phyloP scores from a whole-genome alignment of 2,113 vertebrate genomes.

The Oncorhynchus tshawytscha region DNA sequence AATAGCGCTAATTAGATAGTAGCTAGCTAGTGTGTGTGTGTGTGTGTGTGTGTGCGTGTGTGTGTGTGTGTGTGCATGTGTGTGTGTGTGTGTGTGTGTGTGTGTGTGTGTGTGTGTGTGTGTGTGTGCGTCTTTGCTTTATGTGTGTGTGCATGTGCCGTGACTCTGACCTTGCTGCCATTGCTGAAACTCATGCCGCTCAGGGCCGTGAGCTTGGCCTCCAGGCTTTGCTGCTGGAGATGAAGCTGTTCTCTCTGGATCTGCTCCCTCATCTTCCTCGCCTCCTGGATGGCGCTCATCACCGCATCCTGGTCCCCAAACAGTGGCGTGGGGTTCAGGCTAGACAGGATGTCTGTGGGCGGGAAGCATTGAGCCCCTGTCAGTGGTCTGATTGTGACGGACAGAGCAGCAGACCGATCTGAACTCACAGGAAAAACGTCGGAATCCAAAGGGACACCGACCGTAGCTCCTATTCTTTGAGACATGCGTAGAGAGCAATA shows the following conservation, averaged over 20 bases:
- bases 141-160: no score
- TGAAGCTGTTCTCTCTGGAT: constrained; percentile 86
- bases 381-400: no score
- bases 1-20: background rate
- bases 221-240: constrained; percentile 84
- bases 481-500: no score
- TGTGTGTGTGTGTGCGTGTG: no score
- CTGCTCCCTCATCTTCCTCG: constrained; percentile 96
- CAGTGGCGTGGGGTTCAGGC: constrained; percentile 94
- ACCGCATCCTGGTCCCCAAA: constrained; percentile 99
- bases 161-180: constrained; percentile 87
- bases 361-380: constrained; percentile 6
- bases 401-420: no score
- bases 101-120: no score
- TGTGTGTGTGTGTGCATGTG: no score
- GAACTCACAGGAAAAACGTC: background rate
- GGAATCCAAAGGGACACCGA: no score
- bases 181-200: constrained; percentile 90
- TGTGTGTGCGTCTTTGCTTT: no score
- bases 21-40: no score
- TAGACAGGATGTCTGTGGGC: constrained; percentile 92
- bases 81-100: no score
- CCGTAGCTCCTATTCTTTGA: no score
- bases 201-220: constrained; percentile 88
- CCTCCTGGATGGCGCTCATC: constrained; percentile 99